Conservation (phyloP, 2,888 invertebrate species). For the Tetanocera ferruginea region DNA sequence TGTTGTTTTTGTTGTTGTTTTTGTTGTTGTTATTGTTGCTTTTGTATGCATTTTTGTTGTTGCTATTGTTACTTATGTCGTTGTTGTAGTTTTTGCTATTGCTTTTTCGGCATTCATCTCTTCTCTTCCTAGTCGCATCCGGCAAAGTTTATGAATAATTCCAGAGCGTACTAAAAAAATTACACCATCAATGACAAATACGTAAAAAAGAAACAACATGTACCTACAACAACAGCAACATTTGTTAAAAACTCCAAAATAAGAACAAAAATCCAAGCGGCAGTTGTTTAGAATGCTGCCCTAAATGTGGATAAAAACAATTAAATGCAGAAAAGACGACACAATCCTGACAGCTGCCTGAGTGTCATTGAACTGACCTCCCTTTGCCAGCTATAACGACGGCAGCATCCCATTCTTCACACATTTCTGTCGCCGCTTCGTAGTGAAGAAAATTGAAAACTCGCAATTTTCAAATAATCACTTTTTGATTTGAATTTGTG, state of each 20-base stretch:
- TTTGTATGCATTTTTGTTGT: background rate
- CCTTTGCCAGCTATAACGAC: background rate
- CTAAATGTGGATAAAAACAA: slow-evolving; percentile 28
- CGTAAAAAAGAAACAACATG: background rate
- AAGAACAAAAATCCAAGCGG: background rate
- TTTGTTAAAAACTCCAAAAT: background rate
- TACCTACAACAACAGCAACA: background rate
- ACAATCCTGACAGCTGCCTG: background rate
- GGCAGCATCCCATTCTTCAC: background rate
- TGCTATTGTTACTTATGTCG: background rate
- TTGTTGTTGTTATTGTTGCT: background rate
- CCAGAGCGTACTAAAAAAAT: background rate
- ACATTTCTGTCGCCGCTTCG: background rate
- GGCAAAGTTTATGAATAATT: background rate
- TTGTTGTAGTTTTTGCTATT: background rate
- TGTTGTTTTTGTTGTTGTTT: background rate
- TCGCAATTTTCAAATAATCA: slow-evolving; percentile 36
- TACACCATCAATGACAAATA: background rate
- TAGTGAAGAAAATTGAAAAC: slow-evolving; percentile 25
- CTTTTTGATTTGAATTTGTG: slow-evolving; percentile 34
- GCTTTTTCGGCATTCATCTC: background rate
- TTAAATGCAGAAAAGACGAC: slow-evolving; percentile 23
- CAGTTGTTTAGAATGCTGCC: background rate
- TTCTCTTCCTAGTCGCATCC: background rate
- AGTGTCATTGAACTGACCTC: background rate